phyloP scores from a whole-genome alignment of 2,113 vertebrate species.

The Sapajus apella region DNA sequence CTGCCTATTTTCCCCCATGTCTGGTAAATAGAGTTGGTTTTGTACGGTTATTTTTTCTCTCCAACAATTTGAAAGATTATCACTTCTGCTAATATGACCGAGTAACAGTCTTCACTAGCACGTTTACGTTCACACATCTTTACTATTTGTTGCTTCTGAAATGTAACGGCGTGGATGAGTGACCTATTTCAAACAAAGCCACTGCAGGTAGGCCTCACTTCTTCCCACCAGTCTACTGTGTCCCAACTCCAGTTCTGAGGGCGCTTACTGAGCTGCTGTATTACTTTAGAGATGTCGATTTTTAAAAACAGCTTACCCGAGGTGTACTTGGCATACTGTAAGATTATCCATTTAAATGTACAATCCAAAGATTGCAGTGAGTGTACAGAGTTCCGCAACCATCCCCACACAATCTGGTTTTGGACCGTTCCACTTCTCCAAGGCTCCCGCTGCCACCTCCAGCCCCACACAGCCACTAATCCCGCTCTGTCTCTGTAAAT shows the following conservation, averaged over 20 bases:
- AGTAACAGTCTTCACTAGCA: fast-evolving
- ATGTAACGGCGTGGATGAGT: fast-evolving
- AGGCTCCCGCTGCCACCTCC: not conserved
- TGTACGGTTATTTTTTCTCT: not conserved
- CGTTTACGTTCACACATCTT: fast-evolving
- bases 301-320: not conserved
- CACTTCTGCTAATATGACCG: not conserved
- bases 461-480: not conserved
- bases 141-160: not conserved
- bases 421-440: not conserved
- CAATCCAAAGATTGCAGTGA: not conserved
- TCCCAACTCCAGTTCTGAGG: not conserved
- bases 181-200: too few species aligned
- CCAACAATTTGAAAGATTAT: not conserved
- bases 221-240: not conserved
- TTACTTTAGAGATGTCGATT: not conserved
- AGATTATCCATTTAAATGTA: not conserved
- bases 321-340: not conserved
- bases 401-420: not conserved
- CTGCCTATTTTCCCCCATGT: not conserved
- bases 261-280: not conserved
- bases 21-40: not conserved
- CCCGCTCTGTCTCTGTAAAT: not conserved
- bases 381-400: too few species aligned
- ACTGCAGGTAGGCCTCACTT: fast-evolving